Evolutionary conservation across 1,140 invertebrate species (phyloP).

Genomic region (Listronotus bonariensis): DNA sequence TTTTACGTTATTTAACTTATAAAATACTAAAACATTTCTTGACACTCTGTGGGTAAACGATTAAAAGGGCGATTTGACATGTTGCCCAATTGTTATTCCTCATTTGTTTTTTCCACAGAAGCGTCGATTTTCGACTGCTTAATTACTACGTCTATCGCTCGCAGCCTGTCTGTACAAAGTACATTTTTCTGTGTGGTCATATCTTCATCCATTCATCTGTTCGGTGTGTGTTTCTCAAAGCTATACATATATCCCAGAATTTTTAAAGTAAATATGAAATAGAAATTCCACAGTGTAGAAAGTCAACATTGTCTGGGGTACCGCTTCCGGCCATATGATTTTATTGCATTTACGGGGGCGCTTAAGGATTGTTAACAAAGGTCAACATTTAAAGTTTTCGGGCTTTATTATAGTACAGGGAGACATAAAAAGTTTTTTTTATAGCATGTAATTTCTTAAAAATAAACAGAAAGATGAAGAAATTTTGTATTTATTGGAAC

Average conservation of each 20-base stretch:
- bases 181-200: constrained; percentile 3
- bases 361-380: not conserved
- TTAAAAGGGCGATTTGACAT: too few relatives aligned
- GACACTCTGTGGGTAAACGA: too few relatives aligned
- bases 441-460: too few relatives aligned
- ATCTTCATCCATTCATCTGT: constrained; percentile 30
- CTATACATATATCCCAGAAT: constrained; percentile 25
- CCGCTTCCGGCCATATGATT: constrained; percentile 37
- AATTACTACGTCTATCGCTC: not conserved
- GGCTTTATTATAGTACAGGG: too few relatives aligned
- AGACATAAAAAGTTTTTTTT: too few relatives aligned
- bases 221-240: constrained; percentile 21
- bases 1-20: too few relatives aligned
- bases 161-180: not conserved
- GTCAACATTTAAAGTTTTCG: too few relatives aligned
- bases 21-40: too few relatives aligned
- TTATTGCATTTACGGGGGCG: constrained; percentile 27
- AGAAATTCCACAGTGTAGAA: constrained; percentile 32
- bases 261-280: constrained; percentile 35
- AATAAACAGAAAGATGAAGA: too few relatives aligned
- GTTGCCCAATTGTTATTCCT: too few relatives aligned
- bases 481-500: too few relatives aligned
- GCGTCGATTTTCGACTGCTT: not conserved
- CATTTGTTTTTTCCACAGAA: too few relatives aligned
- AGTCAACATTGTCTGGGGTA: constrained; percentile 32